Base-by-base conservation (phyloP, 2,113 vertebrate genomes). In the Paralichthys olivaceus region DNA sequence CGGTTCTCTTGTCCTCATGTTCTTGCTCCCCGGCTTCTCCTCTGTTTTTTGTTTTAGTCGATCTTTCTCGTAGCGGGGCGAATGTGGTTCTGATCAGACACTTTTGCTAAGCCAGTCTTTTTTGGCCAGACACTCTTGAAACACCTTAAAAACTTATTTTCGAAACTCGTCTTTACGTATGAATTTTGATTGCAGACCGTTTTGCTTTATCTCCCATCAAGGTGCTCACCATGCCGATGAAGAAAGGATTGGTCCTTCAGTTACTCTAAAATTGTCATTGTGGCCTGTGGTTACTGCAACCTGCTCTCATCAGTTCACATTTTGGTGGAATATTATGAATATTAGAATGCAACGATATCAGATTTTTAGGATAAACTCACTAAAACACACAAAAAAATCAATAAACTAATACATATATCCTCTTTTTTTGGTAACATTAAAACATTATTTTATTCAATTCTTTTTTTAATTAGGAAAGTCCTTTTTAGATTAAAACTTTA, bases 61-160 rank as follows among this genome's bases (percentile, higher is more conserved):
- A 77, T 71, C 76, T 74, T 43, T n/a, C 51, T 80, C 59, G 69
- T 77, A 64, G 49, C 66, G n/a, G 22, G 17, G 25, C 75, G 8
- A 90, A 83, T 83, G 43, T 84, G 86, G 58, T 84, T 74, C 69
- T 29, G 58, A 89, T 90, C 86, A 84, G 71, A 83, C 23, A 61
- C 54, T 81, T 19, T 79, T 9, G 17, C 80, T 64, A 62, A 76
- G 80, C 78, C 87, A 74, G 74, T 71, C 34, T 62, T 51, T 77
- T 67, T 83, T 83, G 68, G 85, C 81, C 67, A 87, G 77, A 80
- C 29, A 17, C 53, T 62, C 54, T 65, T 22, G 58, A 84, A 81
- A 80, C 65, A 79, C 62, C 60, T 78, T 45, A 43, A 4, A n/a
- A n/a, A n/a, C n/a, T n/a, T n/a, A n/a, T n/a, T n/a, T n/a, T n/a